Evolutionary conservation across 1,140 invertebrate species (phyloP), one percentile per base, ranked within the genome.

Genomic region (Sinella curviseta): DNA sequence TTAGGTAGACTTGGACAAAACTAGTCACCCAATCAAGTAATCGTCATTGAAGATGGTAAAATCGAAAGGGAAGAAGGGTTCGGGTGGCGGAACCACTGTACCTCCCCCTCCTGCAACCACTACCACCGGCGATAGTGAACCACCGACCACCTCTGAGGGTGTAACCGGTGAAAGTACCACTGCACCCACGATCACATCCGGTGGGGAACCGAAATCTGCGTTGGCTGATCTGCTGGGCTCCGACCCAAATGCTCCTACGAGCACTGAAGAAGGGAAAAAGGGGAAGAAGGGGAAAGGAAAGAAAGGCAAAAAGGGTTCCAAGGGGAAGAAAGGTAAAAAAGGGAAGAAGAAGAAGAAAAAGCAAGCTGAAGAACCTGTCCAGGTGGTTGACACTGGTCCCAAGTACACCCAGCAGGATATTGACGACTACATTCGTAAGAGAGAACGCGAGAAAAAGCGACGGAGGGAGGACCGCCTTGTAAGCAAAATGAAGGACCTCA

Each of bases 271-370:
- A 24, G n/a, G 24, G n/a, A 24, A 8, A 60, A 24, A 8, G 31
- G 31, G 31, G 24, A 80, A 77, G 76, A 77, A 54, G 24, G 77
- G 77, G 35, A 80, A 78, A 70, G 60, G 77, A 76, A 78, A 57
- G 77, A 79, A 57, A 77, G 79, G 74, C 16, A 34, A 31, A 26
- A 81, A 79, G 55, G 74, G 57, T 14, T 28, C 35, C 70, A 81
- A 77, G 36, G n/a, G 26, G n/a, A 76, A 65, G 55, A 75, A 76
- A n/a, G 76, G 76, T 0, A 74, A 75, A 57, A 79, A 75, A 65
- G 79, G 80, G 75, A 78, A 78, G 74, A 80, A 80, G 31, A 82
- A 80, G 70, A 78, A 76, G 70, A 80, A 80, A 31, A 78, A 76
- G 48, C 77, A 77, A 67, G 55, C 48, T 12, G 79, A 73, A 17